These are phyloP conservation scores for Datnioides undecimradiatus DNA, from an alignment of 2,113 vertebrate genomes.

Conservation along the genomic window DNA sequence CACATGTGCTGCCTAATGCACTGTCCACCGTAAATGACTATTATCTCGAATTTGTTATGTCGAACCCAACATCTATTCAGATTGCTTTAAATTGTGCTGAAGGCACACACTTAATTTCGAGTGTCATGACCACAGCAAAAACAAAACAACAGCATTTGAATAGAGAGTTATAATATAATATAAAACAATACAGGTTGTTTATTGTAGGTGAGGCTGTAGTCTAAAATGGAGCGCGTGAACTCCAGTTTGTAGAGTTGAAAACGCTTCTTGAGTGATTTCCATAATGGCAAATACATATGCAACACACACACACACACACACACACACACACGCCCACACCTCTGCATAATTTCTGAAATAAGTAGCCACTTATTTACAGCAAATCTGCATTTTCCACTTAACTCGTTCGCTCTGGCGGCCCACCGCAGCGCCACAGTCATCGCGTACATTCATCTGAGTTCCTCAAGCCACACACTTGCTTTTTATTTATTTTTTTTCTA, in stretches of 20 bases:
- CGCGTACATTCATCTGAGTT: conserved; percentile 21
- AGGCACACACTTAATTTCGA: conserved; percentile 32
- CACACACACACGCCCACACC: conserved; percentile 40
- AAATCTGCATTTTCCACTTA: conserved; percentile 58
- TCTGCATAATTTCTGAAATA: conserved; percentile 54
- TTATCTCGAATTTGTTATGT: conserved; percentile 32
- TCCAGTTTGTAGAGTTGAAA: conserved; percentile 23
- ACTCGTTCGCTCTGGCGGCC: conserved; percentile 6
- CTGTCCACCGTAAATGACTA: conserved; percentile 30
- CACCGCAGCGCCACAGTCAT: conserved; percentile 26
- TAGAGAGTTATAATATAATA: conserved; percentile 1
- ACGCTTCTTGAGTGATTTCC: conserved; percentile 41
- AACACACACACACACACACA: conserved; percentile 19
- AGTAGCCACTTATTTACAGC: conserved; percentile 69
- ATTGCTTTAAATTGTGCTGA: conserved; percentile 17
- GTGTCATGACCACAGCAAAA: not conserved
- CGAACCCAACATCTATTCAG: conserved; percentile 23
- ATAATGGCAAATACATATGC: conserved; percentile 45
- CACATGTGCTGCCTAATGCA: conserved; percentile 42
- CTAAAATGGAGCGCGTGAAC: not conserved
- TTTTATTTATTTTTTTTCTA: not conserved
- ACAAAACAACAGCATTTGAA: not conserved
- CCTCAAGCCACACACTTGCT: conserved; percentile 18
- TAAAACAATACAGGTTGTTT: conserved; percentile 10
- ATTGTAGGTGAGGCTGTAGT: conserved; percentile 11